These are phyloP conservation scores for Drosophila bocki DNA, from an alignment of 1,140 invertebrate genomes.

Conservation along the genomic window DNA sequence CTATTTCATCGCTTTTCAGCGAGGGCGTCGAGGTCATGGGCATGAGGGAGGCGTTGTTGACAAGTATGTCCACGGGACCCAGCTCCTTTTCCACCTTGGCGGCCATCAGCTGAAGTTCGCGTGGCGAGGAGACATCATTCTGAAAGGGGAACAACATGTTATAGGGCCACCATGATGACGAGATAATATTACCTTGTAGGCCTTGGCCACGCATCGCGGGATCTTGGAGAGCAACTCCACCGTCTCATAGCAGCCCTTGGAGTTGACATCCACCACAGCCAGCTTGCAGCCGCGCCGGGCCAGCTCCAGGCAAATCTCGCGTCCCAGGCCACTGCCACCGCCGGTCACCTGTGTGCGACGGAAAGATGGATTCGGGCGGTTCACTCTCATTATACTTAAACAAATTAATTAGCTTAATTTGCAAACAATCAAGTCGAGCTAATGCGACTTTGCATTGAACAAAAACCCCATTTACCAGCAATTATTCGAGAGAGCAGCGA, in stretches of 20 bases:
- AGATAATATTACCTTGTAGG: conserved; percentile 69
- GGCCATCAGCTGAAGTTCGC: conserved; percentile 78
- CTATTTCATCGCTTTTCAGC: conserved; percentile 76
- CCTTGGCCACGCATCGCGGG: conserved; percentile 69
- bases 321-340: conserved; percentile 81
- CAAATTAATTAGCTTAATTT: conserved; percentile 78
- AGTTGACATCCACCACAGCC: conserved; percentile 82
- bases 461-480: conserved; percentile 53
- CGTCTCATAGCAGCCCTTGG: conserved; percentile 79
- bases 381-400: conserved; percentile 46
- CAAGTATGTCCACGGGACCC: conserved; percentile 79
- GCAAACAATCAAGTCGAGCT: conserved; percentile 66
- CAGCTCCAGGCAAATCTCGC: conserved; percentile 77
- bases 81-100: conserved; percentile 80
- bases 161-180: not conserved
- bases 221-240: conserved; percentile 71
- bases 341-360: conserved; percentile 71
- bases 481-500: conserved; percentile 33
- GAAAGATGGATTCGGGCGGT: conserved; percentile 18
- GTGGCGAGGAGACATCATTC: conserved; percentile 81
- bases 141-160: conserved; percentile 15
- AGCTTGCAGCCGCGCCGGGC: conserved; percentile 79
- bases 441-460: conserved; percentile 49
- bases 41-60: conserved; percentile 84
- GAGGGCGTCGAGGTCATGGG: conserved; percentile 78